These are phyloP conservation scores for Ceratosolen fusciceps DNA, from an alignment of 1,140 invertebrate genomes.

Conservation along the genomic window DNA sequence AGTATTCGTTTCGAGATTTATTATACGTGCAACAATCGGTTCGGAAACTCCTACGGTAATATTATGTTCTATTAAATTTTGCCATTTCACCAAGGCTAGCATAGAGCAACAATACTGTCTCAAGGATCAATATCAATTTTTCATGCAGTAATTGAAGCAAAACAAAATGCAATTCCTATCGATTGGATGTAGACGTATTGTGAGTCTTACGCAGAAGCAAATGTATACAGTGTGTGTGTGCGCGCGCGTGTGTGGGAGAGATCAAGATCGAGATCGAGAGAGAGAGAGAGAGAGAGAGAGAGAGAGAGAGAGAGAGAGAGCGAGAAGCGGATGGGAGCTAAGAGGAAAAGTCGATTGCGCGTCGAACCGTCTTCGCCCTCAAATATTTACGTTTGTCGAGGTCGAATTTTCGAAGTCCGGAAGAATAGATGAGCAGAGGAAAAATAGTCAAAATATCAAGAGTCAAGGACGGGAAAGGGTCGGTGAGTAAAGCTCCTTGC, in stretches of 20 bases:
- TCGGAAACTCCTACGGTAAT: not conserved
- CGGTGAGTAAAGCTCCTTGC: not conserved
- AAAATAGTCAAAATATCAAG: no score
- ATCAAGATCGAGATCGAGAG: not conserved
- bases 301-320: no score
- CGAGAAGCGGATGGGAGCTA: no score
- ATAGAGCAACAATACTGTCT: not conserved
- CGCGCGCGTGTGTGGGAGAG: not conserved
- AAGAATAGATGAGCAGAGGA: no score
- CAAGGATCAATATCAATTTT: not conserved
- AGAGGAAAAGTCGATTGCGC: no score
- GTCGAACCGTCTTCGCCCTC: not conserved
- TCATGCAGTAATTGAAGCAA: slow-evolving; percentile 1
- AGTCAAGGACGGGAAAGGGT: not conserved
- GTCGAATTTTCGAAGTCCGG: no score
- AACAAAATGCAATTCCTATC: not conserved
- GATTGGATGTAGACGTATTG: not conserved
- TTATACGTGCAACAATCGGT: no score
- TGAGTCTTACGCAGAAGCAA: not conserved
- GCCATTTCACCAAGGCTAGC: not conserved
- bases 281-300: no score
- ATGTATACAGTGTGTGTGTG: not conserved
- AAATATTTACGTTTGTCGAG: not conserved
- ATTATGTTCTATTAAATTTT: not conserved
- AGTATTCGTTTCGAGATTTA: no score